phyloP scores from a whole-genome alignment of 1,140 invertebrate genomes.

The Frieseomelitta varia region DNA sequence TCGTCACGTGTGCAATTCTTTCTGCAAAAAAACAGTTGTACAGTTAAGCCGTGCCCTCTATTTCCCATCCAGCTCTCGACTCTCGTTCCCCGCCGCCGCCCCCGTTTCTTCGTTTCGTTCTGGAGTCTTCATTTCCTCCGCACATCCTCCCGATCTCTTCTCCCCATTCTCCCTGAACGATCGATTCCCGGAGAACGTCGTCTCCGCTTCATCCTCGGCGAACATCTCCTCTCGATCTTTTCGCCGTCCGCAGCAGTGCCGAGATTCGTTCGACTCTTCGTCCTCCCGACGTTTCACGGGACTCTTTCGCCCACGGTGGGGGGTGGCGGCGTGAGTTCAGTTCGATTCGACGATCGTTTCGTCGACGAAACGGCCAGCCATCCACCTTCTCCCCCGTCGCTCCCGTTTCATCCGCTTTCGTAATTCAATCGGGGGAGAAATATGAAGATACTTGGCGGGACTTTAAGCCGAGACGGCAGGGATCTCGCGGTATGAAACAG shows the following conservation, averaged over 20 bases:
- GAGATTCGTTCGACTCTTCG: slow-evolving; percentile 10
- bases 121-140: slow-evolving; percentile 32
- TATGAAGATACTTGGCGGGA: neutral
- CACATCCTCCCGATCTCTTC: neutral
- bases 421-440: neutral
- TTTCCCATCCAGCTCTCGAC: neutral
- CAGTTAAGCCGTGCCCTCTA: no score
- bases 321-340: no score
- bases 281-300: neutral
- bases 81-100: neutral
- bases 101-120: slow-evolving; percentile 12
- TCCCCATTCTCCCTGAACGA: slow-evolving; percentile 1
- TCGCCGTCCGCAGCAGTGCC: slow-evolving; percentile 22
- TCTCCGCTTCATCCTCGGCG: neutral
- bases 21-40: no score
- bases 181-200: neutral
- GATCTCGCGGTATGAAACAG: neutral
- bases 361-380: neutral
- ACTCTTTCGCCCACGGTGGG: neutral
- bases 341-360: slow-evolving; percentile 7
- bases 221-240: neutral
- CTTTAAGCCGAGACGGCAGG: neutral
- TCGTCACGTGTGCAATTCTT: no score
- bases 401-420: neutral
- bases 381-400: neutral